Evolutionary conservation across 1,140 invertebrate species (phyloP), one percentile per base, ranked within the genome.

Genomic region (Pararge aegeria): DNA sequence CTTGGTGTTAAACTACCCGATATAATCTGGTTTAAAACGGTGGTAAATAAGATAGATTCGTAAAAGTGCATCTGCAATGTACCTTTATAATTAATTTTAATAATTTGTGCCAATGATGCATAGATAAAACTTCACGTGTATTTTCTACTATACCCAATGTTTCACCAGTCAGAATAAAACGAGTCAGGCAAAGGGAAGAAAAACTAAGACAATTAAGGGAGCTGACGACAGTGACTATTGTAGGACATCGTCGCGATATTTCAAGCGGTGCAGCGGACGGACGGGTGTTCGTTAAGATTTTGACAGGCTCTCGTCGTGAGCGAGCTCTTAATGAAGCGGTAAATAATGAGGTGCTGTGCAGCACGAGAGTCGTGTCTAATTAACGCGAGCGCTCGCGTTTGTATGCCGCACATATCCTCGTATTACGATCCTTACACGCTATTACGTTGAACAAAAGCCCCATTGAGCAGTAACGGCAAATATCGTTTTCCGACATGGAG

Each of bases 261-360:
- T 89, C 73, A 80, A 77, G 78, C 61, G 58, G n/a, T n/a, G n/a
- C n/a, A n/a, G 66, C 66, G 66, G 70, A 73, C 69, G 69, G 77
- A 77, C 76, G 70, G 72, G 68, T 69, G 73, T 79, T 68, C 76
- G 75, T 81, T 82, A 73, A 77, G 81, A 82, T 85, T 89, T 87
- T 89, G 83, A 89, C 87, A 83, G 79, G 42, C 73, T 73, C 70
- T 72, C 72, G 76, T 82, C 78, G 78, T 70, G 76, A 83, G 77
- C 74, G 72, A 82, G 78, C 80, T 85, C 83, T 82, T 89, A 89
- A 89, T 89, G 86, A 89, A 87, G 80, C 84, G 76, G 84, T 86
- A 83, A 87, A 89, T 89, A 89, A 89, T 87, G 84, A 87, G 78
- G 86, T 89, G 80, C 82, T 82, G 76, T 66, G 67, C 70, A 63